Percentiles rank a stretch among this genome's conserved stretches.
Evolutionary conservation across 2,888 invertebrate genomes (phyloP).

Genomic region (Eudasyphora cyanicolor): DNA sequence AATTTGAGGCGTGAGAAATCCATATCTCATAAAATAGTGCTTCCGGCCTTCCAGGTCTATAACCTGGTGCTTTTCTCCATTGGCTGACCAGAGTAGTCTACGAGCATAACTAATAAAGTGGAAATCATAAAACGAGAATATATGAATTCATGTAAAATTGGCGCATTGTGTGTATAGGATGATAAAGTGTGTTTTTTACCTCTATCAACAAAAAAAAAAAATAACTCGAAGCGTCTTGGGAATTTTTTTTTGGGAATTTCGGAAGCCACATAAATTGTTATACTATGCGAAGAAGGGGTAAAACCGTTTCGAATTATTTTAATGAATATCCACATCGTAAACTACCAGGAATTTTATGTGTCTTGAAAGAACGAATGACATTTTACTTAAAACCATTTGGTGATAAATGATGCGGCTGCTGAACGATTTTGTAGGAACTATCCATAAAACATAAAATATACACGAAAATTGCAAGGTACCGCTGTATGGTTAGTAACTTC

Average conservation of each 20-base stretch:
- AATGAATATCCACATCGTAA: background rate
- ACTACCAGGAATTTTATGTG: background rate
- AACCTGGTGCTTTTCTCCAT: background rate
- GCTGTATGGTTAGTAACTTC: no score
- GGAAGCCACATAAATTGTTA: background rate
- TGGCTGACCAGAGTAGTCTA: background rate
- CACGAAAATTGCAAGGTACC: no score
- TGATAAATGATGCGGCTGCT: no score
- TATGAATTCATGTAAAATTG: conserved; percentile 17
- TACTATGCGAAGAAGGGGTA: background rate
- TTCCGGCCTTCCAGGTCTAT: background rate
- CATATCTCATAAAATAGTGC: conserved; percentile 27
- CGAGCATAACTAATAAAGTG: conserved; percentile 25
- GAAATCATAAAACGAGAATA: conserved; percentile 16
- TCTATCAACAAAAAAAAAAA: conserved; percentile 1
- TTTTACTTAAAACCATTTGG: no score
- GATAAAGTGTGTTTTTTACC: background rate
- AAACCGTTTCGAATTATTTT: background rate
- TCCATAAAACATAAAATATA: no score
- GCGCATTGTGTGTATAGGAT: background rate
- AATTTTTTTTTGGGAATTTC: conserved; percentile 5
- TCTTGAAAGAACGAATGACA: no score
- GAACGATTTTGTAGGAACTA: no score
- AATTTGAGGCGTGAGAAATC: conserved; percentile 31
- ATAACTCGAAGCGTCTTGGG: background rate